These are phyloP conservation scores for Myrmophylax atrothorax DNA, from an alignment of 2,113 vertebrate genomes.

Conservation along the genomic window DNA sequence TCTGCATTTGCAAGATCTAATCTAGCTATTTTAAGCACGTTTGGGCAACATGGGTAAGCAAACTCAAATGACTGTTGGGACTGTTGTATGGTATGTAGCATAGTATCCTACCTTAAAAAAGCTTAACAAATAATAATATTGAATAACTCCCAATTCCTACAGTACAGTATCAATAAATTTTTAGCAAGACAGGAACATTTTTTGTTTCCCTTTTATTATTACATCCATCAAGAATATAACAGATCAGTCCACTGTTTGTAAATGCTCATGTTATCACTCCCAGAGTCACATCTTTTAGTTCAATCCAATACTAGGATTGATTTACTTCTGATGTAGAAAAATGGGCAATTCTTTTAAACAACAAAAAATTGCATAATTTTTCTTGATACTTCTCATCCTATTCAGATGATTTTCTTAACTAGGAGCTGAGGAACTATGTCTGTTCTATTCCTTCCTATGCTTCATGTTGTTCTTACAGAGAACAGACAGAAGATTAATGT, in stretches of 20 bases:
- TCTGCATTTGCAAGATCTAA: background rate
- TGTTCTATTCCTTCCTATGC: background rate
- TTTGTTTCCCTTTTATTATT: background rate
- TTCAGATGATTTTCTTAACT: constrained; percentile 11
- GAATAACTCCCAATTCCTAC: background rate
- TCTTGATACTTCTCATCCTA: background rate
- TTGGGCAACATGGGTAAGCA: background rate
- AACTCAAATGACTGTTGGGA: background rate
- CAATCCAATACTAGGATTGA: background rate
- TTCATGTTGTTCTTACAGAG: background rate
- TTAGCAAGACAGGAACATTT: background rate
- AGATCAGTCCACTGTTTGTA: background rate
- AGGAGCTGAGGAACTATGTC: background rate
- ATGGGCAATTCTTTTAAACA: background rate
- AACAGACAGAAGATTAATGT: constrained; percentile 14
- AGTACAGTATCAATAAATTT: background rate
- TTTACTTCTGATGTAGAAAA: background rate
- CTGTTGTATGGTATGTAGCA: background rate
- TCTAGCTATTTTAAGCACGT: background rate
- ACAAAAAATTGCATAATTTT: background rate
- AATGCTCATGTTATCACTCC: background rate
- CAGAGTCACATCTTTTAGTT: background rate
- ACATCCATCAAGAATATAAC: background rate
- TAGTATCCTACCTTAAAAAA: background rate
- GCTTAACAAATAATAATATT: background rate